Conservation (phyloP, 2,888 invertebrate genomes). For the Eilema depressum region DNA sequence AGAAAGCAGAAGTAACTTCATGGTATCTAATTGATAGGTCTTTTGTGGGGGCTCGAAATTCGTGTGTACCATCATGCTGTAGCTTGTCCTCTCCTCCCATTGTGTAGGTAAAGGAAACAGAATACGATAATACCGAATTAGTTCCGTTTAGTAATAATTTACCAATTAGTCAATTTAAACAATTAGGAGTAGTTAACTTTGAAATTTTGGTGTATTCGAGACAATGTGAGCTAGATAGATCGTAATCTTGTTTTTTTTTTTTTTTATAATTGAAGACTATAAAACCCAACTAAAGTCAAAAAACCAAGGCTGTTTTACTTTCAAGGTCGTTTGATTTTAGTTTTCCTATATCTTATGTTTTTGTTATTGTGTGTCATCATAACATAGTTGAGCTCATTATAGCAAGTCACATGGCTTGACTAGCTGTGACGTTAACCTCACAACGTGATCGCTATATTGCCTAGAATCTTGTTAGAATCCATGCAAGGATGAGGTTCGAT, state of each 20-base stretch:
- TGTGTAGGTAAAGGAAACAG: neutral
- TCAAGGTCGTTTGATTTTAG: conserved; percentile 9
- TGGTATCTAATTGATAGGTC: no score
- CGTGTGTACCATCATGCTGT: no score
- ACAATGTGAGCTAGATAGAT: neutral
- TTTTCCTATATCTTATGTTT: conserved; percentile 3
- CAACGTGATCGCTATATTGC: neutral
- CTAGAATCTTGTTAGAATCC: neutral
- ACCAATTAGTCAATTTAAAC: no score
- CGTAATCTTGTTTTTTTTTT: neutral
- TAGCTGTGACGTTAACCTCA: neutral
- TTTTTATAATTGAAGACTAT: no score
- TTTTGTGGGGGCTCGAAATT: no score
- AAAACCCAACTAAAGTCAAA: no score
- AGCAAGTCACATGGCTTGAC: conserved; percentile 19
- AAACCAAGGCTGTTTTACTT: neutral
- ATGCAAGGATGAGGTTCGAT: neutral
- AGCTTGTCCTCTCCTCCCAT: no score
- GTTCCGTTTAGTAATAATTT: neutral
- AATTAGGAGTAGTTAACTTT: neutral
- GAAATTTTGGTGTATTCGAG: neutral
- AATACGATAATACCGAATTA: neutral
- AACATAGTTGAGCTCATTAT: conserved; percentile 25
- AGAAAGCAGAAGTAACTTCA: no score
- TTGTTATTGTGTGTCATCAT: neutral